Conservation (phyloP, 2,797 vertebrate genomes). For the Mus caroli region DNA sequence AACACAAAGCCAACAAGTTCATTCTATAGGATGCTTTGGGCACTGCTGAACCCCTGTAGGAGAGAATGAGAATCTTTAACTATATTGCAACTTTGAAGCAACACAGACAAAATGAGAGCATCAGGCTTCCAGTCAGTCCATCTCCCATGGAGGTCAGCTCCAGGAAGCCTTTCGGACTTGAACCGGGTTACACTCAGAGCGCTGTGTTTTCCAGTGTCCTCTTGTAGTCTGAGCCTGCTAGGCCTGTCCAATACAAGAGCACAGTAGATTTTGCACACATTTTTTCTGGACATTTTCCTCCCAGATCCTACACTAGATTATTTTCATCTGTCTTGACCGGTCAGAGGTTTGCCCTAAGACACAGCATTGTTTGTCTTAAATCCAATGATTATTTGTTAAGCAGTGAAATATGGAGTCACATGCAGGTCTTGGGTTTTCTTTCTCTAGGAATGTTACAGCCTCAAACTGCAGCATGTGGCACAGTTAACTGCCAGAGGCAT, state of each 20-base stretch:
- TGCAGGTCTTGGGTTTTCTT: constrained; percentile 61
- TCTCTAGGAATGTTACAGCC: constrained; percentile 69
- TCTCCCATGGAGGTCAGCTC: not conserved
- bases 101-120: not conserved
- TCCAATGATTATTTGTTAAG: constrained; percentile 55
- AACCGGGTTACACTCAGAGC: not conserved
- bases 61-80: not conserved
- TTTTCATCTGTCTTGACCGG: constrained; percentile 44
- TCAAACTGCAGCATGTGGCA: constrained; percentile 59
- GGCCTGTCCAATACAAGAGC: not conserved
- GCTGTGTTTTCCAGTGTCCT: constrained; percentile 3
- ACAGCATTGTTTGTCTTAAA: not conserved
- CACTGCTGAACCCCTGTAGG: not conserved
- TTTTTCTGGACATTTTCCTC: not conserved
- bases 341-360: constrained; percentile 8
- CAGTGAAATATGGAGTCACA: constrained; percentile 35
- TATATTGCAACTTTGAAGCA: not conserved
- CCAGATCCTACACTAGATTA: constrained; percentile 34
- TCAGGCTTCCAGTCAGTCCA: not conserved
- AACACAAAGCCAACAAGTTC: not conserved
- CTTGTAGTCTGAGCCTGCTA: not conserved
- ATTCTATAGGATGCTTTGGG: constrained; percentile 8
- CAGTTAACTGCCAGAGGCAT: constrained; percentile 81
- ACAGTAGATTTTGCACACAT: constrained; percentile 27
- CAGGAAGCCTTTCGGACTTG: not conserved